A percentile compares a stretch with the other conserved stretches of the same genome.
These are phyloP conservation scores for Enteromius trimaculatus DNA, from an alignment of 2,797 vertebrate genomes.

Conservation along the genomic window DNA sequence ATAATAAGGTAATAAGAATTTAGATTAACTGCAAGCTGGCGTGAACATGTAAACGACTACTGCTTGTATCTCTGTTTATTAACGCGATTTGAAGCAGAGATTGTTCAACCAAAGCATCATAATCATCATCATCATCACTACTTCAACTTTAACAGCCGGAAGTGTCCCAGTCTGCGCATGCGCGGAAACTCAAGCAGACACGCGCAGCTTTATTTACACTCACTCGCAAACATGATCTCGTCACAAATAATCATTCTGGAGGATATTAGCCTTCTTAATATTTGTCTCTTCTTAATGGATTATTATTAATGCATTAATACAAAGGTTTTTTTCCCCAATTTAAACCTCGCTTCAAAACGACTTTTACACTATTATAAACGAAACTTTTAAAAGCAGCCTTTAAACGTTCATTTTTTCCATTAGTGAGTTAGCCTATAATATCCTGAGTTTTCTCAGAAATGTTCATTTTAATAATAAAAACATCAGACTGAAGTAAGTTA, in stretches of 20 bases:
- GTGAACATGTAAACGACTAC: background rate
- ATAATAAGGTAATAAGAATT: background rate
- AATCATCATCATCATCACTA: background rate
- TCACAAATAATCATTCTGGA: background rate
- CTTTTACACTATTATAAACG: background rate
- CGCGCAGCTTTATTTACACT: conserved; percentile 19
- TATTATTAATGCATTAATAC: background rate
- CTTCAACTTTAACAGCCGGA: background rate
- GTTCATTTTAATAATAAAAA: background rate
- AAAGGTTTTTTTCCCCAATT: background rate
- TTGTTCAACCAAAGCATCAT: background rate
- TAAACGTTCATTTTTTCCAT: background rate
- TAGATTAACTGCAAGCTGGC: background rate
- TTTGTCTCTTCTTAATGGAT: background rate
- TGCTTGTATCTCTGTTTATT: background rate
- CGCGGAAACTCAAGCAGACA: background rate
- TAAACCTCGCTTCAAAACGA: background rate
- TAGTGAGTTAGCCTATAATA: background rate
- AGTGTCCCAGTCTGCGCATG: conserved; percentile 17
- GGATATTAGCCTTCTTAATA: background rate
- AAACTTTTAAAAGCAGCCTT: background rate
- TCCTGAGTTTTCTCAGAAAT: background rate
- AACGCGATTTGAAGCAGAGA: background rate
- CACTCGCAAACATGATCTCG: background rate
- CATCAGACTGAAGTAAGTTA: background rate